phyloP scores from a whole-genome alignment of 2,113 vertebrate genomes.

The Alouatta palliata region DNA sequence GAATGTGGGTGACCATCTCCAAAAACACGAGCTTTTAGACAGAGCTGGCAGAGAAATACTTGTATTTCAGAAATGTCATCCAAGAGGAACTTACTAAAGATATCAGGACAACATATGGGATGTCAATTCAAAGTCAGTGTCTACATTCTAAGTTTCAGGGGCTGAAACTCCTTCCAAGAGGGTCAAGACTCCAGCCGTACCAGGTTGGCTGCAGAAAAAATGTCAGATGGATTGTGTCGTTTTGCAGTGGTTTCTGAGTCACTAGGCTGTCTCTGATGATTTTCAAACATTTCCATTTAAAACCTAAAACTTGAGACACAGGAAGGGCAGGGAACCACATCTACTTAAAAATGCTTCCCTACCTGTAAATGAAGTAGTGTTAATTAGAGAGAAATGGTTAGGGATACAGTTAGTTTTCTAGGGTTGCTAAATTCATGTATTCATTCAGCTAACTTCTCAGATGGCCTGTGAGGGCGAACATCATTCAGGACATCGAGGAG shows the following conservation, averaged over 20 bases:
- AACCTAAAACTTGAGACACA: not conserved
- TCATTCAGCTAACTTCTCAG: not conserved
- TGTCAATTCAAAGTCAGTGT: too few species aligned
- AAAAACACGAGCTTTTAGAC: not conserved
- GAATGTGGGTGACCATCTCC: not conserved
- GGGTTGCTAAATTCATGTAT: not conserved
- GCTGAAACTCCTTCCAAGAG: not conserved
- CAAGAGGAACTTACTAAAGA: not conserved
- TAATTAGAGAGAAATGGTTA: not conserved
- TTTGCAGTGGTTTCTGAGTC: not conserved
- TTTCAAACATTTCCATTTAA: slow-evolving; percentile 36
- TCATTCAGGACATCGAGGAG: not conserved
- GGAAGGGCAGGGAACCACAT: not conserved
- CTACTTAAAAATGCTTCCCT: not conserved
- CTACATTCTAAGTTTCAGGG: not conserved
- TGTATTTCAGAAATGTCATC: not conserved
- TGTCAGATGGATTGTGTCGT: not conserved
- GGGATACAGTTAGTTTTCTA: not conserved
- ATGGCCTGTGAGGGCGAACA: not conserved
- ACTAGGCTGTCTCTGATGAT: not conserved
- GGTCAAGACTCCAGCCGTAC: not conserved
- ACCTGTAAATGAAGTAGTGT: not conserved
- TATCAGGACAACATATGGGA: not conserved
- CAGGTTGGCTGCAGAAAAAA: not conserved
- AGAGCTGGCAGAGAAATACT: not conserved